Conservation (phyloP, 2,888 invertebrate genomes). For the Craniophora ligustri region DNA sequence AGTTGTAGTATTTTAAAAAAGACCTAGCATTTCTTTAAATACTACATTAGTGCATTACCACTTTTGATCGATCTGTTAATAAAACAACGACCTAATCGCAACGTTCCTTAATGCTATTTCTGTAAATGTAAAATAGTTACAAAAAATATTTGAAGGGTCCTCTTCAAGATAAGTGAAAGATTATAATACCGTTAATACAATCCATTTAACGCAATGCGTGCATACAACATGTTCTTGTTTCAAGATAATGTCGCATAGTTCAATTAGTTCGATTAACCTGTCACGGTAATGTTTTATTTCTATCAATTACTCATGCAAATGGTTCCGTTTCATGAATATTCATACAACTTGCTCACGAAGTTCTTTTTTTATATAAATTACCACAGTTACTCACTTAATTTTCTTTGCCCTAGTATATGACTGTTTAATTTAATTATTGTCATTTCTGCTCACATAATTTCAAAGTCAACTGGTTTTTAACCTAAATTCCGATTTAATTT, state of each 20-base stretch:
- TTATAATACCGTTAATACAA: conserved; percentile 54
- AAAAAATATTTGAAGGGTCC: conserved; percentile 28
- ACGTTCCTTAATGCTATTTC: conserved; percentile 17
- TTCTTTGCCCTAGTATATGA: conserved; percentile 4
- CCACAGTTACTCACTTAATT: conserved; percentile 35
- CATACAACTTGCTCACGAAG: conserved; percentile 64
- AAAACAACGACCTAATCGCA: conserved; percentile 15
- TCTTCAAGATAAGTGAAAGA: conserved; percentile 45
- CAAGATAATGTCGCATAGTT: conserved; percentile 68
- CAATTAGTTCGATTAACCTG: conserved; percentile 77
- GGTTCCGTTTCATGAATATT: conserved; percentile 76
- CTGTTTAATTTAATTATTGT: conserved; percentile 1
- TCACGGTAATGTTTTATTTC: conserved; percentile 75
- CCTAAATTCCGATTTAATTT: not conserved
- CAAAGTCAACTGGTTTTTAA: not conserved
- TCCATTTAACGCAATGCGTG: conserved; percentile 57
- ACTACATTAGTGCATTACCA: conserved; percentile 14
- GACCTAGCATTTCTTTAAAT: not conserved
- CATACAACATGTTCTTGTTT: conserved; percentile 51
- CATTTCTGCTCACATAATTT: not conserved
- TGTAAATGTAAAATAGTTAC: conserved; percentile 27
- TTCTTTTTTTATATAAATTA: conserved; percentile 49
- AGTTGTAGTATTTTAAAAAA: too few species aligned
- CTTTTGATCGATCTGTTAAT: conserved; percentile 26
- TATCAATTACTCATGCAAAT: conserved; percentile 83